Percentiles rank a stretch among this genome's conserved stretches.
These are phyloP conservation scores for Guaruba guarouba DNA, from an alignment of 2,113 vertebrate genomes.

Conservation along the genomic window DNA sequence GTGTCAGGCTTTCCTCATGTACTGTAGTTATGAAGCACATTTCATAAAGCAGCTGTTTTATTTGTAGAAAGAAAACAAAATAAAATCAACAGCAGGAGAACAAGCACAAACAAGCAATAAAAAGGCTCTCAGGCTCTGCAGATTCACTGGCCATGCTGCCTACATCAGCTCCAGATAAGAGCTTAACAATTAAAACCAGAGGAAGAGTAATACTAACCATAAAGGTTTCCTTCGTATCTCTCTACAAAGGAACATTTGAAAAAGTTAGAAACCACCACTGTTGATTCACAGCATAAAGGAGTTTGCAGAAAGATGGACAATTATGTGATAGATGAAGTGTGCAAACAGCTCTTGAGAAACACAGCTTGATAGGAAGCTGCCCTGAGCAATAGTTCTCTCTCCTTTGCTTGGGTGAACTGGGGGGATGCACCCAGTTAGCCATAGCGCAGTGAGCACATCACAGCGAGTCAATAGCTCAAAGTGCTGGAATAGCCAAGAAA, in stretches of 20 bases:
- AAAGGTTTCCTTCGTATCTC: not conserved
- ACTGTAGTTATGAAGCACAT: not conserved
- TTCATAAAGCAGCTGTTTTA: not conserved
- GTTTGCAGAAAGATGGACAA: not conserved
- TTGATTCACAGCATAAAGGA: not conserved
- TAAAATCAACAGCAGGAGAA: not conserved
- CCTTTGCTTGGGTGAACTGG: not conserved
- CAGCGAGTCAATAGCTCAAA: not conserved
- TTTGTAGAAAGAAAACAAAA: not conserved
- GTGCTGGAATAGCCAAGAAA: slow-evolving; percentile 19
- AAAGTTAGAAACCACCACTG: not conserved
- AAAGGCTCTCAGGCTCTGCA: not conserved
- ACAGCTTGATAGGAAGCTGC: not conserved
- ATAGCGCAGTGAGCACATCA: not conserved
- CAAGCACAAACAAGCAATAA: not conserved
- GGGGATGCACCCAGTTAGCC: not conserved
- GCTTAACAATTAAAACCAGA: not conserved
- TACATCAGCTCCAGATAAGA: not conserved
- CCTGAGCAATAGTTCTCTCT: not conserved
- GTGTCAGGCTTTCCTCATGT: not conserved
- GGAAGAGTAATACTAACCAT: not conserved
- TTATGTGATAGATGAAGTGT: not conserved
- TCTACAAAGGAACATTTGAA: not conserved
- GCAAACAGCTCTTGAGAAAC: not conserved
- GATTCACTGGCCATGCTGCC: not conserved